Evolutionary conservation across 1,140 invertebrate genomes (phyloP).

Genomic region (Sogatella furcifera): DNA sequence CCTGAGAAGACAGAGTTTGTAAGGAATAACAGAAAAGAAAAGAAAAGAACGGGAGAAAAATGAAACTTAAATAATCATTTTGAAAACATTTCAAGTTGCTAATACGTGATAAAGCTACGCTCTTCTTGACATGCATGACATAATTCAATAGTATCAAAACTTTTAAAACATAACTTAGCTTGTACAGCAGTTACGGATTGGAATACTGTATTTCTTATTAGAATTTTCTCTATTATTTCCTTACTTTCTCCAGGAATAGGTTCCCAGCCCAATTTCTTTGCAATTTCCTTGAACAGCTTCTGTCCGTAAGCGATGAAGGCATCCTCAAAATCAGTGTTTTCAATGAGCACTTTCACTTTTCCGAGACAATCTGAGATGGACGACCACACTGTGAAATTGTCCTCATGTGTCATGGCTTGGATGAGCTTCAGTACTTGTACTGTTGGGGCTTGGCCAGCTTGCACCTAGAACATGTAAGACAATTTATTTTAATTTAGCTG

Average conservation of each 20-base stretch:
- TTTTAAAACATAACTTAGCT: neutral
- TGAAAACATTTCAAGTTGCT: no score
- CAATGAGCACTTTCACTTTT: conserved; percentile 60
- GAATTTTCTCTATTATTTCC: neutral
- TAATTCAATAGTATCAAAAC: neutral
- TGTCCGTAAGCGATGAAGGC: conserved; percentile 62
- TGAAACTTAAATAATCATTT: no score
- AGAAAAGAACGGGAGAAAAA: no score
- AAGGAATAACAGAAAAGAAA: no score
- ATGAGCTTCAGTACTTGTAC: conserved; percentile 63
- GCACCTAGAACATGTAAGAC: conserved; percentile 38
- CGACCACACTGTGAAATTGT: conserved; percentile 89
- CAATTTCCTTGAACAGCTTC: conserved; percentile 57
- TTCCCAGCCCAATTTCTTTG: conserved; percentile 65
- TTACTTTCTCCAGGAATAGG: conserved; percentile 53
- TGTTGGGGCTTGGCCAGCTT: conserved; percentile 72
- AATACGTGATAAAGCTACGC: no score
- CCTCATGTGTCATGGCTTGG: conserved; percentile 70
- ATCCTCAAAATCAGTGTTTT: conserved; percentile 63
- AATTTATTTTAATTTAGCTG: no score
- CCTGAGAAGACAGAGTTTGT: no score
- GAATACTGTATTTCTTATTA: neutral
- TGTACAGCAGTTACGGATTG: neutral
- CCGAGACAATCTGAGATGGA: conserved; percentile 68
- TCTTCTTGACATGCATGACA: no score